Percentiles rank a stretch among this genome's conserved stretches.
Conservation (phyloP, 2,888 invertebrate genomes). For the Drosophila borborema region DNA sequence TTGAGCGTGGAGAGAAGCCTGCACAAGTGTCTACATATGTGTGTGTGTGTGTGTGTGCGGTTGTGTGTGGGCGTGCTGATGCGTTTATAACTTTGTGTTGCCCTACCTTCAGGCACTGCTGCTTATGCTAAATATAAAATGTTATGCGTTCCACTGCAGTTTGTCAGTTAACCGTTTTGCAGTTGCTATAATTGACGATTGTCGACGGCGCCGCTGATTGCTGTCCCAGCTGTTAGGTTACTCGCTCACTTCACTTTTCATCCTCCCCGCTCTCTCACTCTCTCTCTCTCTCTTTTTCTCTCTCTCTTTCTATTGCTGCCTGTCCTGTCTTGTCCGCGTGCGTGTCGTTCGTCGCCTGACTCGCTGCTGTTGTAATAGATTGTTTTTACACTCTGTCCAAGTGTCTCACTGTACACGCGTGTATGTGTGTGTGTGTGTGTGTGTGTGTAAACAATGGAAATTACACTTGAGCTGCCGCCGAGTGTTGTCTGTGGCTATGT, state of each 20-base stretch:
- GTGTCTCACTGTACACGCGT: constrained; percentile 7
- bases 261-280: not conserved
- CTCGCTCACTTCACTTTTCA: not conserved
- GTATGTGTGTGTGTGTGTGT: constrained; percentile 8
- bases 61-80: constrained; percentile 25
- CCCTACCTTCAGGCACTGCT: constrained; percentile 14
- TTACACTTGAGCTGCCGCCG: constrained; percentile 67
- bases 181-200: constrained; percentile 54
- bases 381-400: constrained; percentile 51
- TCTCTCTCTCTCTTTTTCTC: not conserved
- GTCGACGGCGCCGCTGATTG: constrained; percentile 33
- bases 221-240: not conserved
- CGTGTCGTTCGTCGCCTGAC: constrained; percentile 31
- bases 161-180: constrained; percentile 34
- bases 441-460: constrained; percentile 67
- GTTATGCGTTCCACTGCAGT: constrained; percentile 29
- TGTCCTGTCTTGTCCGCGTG: constrained; percentile 35
- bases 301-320: not conserved
- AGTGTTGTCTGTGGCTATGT: constrained; percentile 14
- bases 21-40: constrained; percentile 7
- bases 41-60: constrained; percentile 2
- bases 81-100: constrained; percentile 35
- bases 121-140: constrained; percentile 42
- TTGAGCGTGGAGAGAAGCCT: constrained; percentile 34
- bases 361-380: constrained; percentile 56